Evolutionary conservation across 2,113 vertebrate genomes (phyloP).

Genomic region (Balaenoptera acutorostrata): DNA sequence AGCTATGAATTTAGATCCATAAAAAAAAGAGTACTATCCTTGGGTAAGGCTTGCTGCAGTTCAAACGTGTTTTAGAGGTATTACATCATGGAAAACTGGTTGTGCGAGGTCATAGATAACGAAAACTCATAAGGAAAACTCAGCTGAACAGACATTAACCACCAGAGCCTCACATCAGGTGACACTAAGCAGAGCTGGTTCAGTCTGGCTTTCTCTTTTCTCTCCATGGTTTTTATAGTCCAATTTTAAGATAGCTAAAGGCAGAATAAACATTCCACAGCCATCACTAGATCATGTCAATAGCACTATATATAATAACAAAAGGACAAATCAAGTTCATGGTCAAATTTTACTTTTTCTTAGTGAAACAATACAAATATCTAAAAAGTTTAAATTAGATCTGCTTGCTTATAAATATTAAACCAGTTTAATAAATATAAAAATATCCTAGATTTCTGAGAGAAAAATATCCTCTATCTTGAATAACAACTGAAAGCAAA

Average conservation of each 20-base stretch:
- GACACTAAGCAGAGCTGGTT: conserved; percentile 18
- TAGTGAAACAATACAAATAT: conserved; percentile 3
- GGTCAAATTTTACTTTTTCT: conserved; percentile 27
- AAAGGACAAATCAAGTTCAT: neutral
- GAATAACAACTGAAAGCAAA: conserved; percentile 50
- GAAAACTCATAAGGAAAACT: conserved; percentile 29
- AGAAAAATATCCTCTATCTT: conserved; percentile 36
- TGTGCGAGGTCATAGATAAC: conserved; percentile 11
- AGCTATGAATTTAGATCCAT: neutral
- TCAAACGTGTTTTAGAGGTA: conserved; percentile 25
- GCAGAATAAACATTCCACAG: neutral
- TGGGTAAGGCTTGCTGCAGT: neutral
- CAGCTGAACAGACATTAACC: conserved; percentile 13
- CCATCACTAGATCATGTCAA: neutral
- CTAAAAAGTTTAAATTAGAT: conserved; percentile 5
- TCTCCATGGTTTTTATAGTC: neutral
- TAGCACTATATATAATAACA: neutral
- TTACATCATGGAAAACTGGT: conserved; percentile 37
- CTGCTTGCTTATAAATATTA: conserved; percentile 5
- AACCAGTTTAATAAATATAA: neutral
- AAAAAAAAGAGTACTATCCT: conserved; percentile 41
- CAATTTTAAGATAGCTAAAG: conserved; percentile 8
- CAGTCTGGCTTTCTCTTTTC: conserved; percentile 17
- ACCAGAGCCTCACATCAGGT: neutral
- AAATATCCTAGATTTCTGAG: neutral